A percentile compares a stretch with the other conserved stretches of the same genome.
Evolutionary conservation across 2,797 vertebrate genomes (phyloP).

Genomic region (Austrolebias charrua): DNA sequence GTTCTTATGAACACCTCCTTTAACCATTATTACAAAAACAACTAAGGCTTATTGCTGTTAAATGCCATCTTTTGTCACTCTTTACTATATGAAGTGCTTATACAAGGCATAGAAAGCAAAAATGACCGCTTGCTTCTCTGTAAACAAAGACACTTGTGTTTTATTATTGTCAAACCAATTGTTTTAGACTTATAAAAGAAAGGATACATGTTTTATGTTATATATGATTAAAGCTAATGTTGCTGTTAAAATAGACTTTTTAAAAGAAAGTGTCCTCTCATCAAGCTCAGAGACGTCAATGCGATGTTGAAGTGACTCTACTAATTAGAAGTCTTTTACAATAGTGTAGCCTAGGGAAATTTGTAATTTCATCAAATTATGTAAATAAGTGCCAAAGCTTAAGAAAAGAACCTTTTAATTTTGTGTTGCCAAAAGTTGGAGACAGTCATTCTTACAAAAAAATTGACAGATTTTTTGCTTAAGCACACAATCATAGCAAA

Average conservation of each 20-base stretch:
- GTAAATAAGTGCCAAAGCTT: slow-evolving; percentile 29
- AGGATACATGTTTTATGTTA: slow-evolving; percentile 14
- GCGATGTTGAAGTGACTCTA: slow-evolving; percentile 48
- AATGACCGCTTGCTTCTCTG: neutral
- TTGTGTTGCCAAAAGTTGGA: neutral
- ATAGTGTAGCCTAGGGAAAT: slow-evolving; percentile 40
- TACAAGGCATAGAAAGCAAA: neutral
- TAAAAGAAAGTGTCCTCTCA: slow-evolving; percentile 51
- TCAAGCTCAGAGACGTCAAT: slow-evolving; percentile 48
- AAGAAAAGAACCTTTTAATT: neutral
- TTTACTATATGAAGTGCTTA: slow-evolving; percentile 10
- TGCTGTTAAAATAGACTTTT: slow-evolving; percentile 37
- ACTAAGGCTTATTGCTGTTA: slow-evolving; percentile 16
- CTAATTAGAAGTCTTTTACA: slow-evolving; percentile 62
- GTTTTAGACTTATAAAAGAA: too few relatives aligned
- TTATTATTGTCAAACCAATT: too few relatives aligned
- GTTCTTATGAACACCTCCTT: slow-evolving; percentile 38
- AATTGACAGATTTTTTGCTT: slow-evolving; percentile 8
- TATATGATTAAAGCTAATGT: slow-evolving; percentile 51
- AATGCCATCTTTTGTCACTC: slow-evolving; percentile 3
- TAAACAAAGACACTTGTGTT: neutral
- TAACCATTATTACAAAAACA: slow-evolving; percentile 33
- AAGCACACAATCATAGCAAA: neutral
- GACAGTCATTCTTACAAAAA: slow-evolving; percentile 10
- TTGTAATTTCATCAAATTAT: slow-evolving; percentile 44